phyloP scores from a whole-genome alignment of 2,797 vertebrate genomes.

The Clarias platycephalus region DNA sequence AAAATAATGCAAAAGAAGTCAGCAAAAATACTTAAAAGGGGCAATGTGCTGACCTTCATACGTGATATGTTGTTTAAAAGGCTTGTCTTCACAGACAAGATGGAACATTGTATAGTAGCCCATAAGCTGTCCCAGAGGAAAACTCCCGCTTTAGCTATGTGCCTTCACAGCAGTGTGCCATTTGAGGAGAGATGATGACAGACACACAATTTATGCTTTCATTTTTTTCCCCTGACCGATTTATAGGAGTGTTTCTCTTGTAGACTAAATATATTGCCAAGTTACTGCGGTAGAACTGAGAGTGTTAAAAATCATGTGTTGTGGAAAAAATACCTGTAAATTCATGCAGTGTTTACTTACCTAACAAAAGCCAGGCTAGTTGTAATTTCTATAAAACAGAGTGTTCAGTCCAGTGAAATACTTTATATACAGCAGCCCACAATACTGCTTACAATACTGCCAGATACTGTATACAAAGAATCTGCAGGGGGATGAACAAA shows the following conservation, averaged over 20 bases:
- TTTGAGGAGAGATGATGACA: constrained; percentile 29
- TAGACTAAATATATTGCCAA: constrained; percentile 11
- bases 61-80: constrained; percentile 49
- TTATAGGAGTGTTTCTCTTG: constrained; percentile 15
- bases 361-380: background rate
- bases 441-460: background rate
- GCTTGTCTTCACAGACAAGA: constrained; percentile 34
- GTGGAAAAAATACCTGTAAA: background rate
- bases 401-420: background rate
- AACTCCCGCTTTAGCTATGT: constrained; percentile 15
- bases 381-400: background rate
- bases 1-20: constrained; percentile 20
- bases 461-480: background rate
- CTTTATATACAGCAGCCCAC: background rate
- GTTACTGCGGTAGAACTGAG: background rate
- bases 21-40: constrained; percentile 36
- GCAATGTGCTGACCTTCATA: constrained; percentile 5
- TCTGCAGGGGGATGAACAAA: background rate
- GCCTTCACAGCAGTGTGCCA: constrained; percentile 18
- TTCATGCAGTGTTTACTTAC: background rate
- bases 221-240: constrained; percentile 37
- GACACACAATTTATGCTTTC: constrained; percentile 19
- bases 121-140: constrained; percentile 33
- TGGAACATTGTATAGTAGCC: constrained; percentile 36
- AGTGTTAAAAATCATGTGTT: background rate